Percentiles rank a stretch among this genome's conserved stretches.
phyloP scores from a whole-genome alignment of 1,140 invertebrate species.

The Adelges cooleyi region DNA sequence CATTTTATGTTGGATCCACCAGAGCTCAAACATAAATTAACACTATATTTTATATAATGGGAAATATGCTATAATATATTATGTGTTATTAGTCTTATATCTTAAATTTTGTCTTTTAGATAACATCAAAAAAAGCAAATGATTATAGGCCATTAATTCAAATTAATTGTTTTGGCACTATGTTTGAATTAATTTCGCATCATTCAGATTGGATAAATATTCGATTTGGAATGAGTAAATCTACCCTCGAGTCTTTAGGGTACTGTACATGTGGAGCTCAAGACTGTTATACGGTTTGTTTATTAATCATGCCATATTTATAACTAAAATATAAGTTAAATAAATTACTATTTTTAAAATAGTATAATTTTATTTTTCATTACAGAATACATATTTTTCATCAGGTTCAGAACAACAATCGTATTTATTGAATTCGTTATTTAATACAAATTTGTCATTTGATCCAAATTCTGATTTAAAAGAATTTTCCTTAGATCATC shows the following conservation, averaged over 20 bases:
- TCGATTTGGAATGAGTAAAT: constrained; percentile 38
- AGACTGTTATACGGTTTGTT: constrained; percentile 18
- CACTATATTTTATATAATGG: no score
- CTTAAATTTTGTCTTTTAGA: no score
- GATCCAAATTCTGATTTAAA: neutral
- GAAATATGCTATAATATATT: no score
- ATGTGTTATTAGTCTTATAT: no score
- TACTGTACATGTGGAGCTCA: constrained; percentile 36
- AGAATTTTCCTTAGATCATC: constrained; percentile 18
- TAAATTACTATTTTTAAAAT: no score
- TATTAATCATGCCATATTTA: neutral
- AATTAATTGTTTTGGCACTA: constrained; percentile 38
- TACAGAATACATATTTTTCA: constrained; percentile 20
- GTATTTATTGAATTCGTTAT: constrained; percentile 29
- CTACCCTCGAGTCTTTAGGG: constrained; percentile 36
- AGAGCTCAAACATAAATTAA: no score
- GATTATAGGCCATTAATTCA: constrained; percentile 28
- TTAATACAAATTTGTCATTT: neutral
- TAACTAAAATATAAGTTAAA: no score
- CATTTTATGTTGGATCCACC: no score
- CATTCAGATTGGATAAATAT: constrained; percentile 40
- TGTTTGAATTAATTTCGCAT: constrained; percentile 36
- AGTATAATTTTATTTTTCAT: neutral
- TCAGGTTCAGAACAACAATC: constrained; percentile 12
- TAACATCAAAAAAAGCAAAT: constrained; percentile 31